Conservation (phyloP, 2,888 invertebrate genomes). For the Noctua fimbriata region DNA sequence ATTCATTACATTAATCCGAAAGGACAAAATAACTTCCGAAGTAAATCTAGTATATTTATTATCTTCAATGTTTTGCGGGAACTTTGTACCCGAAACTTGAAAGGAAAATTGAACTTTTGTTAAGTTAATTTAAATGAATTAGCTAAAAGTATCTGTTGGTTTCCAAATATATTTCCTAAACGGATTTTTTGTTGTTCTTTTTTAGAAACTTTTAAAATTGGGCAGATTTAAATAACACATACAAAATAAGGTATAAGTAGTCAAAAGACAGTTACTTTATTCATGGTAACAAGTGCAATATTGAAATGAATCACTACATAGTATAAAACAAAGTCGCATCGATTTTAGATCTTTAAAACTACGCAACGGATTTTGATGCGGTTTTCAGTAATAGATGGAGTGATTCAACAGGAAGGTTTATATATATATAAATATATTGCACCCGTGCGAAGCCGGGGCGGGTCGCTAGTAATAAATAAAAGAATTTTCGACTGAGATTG, state of each 20-base stretch:
- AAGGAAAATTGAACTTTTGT: slow-evolving; percentile 28
- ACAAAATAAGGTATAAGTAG: neutral
- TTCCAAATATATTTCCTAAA: slow-evolving; percentile 1
- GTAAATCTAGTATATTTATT: slow-evolving; percentile 44
- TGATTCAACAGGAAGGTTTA: too few species aligned
- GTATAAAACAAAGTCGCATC: too few species aligned
- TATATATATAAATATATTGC: too few species aligned
- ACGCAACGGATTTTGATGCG: too few species aligned
- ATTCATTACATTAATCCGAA: slow-evolving; percentile 47
- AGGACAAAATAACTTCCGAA: slow-evolving; percentile 46
- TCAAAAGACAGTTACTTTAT: neutral
- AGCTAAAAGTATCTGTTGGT: neutral
- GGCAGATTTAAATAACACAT: neutral
- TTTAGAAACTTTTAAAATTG: neutral
- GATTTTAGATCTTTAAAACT: too few species aligned
- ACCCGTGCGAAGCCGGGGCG: too few species aligned
- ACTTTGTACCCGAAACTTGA: slow-evolving; percentile 13
- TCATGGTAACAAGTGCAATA: too few species aligned
- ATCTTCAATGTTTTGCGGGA: slow-evolving; percentile 32
- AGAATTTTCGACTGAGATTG: too few species aligned
- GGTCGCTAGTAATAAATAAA: too few species aligned
- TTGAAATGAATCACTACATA: too few species aligned
- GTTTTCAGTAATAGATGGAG: too few species aligned
- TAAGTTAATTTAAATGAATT: slow-evolving; percentile 11
- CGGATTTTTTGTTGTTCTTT: neutral